Base-by-base conservation (phyloP, 2,888 invertebrate species). In the Romanomermis culicivorax region DNA sequence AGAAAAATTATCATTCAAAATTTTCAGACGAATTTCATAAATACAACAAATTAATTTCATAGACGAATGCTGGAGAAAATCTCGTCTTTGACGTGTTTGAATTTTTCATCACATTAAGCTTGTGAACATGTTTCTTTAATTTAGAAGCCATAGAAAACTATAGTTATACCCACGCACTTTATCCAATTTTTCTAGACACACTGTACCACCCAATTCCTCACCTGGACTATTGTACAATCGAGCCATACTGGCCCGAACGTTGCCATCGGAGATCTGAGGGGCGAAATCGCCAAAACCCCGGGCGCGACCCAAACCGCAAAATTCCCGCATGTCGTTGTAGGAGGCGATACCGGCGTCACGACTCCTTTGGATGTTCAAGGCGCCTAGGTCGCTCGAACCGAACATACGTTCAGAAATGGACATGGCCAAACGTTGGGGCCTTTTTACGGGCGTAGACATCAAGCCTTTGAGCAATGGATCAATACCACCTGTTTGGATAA, bases 321-420 rank as follows among this genome's bases (percentile, higher is more conserved):
- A 78, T 63, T 79, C 76, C 14, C 97, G 75, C 77, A 85, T 97
- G 61, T 82, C 81, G 55, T 83, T 80, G 67, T 95, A 97, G 24
- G 62, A 61, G 0, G 89, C 74, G 54, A 95, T 78, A 1, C 82
- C 95, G 68, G 95, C 95, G 69, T 95, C 95, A 55, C 93, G 76
- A 20, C 54, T 50, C 2, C 54, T 25, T 17, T 54, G 54, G 4
- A 54, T 25, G 27, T 97, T 95, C 70, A 95, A 84, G 1, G 93
- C 85, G 1, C 91, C 93, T 59, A 97, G 75, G 72, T 97, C 95
- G 50, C 63, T 65, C 70, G 72, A 54, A 70, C 75, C 63, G 62
- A 78, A 78, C 1, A 97, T 75, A 61, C 85, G 81, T 69, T 97
- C 95, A 0, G 93, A 97, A 17, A 99, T 75, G 67, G 95, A 91